Base-by-base conservation (phyloP, 2,888 invertebrate genomes). In the Drepanosiphum platanoidis region DNA sequence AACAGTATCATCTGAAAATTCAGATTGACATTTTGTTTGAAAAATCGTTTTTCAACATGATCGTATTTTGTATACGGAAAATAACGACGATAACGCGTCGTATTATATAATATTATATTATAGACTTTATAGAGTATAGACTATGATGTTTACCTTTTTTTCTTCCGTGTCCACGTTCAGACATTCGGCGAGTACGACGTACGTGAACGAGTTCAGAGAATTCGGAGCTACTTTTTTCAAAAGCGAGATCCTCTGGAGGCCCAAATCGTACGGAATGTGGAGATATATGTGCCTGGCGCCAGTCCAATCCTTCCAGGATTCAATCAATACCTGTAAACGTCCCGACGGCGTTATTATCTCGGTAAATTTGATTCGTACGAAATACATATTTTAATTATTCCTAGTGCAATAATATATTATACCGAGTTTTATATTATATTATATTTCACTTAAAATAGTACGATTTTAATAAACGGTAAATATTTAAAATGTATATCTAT, bases 291-390 rank as follows among this genome's bases (percentile, higher is more conserved):
- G 89, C 2, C 90, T 88, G 8, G 90, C 90, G 27, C 90, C 90
- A 9, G 90, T 90, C 90, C 90, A 90, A 86, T 91, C 91, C 87
- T 90, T 90, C 91, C 91, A 91, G 7, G 90, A 89, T 83, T 89
- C 89, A 30, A 90, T 89, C 88, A 90, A 88, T 15, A 89, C 89
- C 89, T 89, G 86, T 70, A 86, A 86, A 66, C 27, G 15, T 32
- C 9, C 22, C 52, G 22, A 52, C 1, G 7, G 8, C 2, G 22
- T 52, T 52, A 52, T 52, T 15, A 46, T 15, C 46, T n/a, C n/a
- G n/a, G n/a, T n/a, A 11, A 46, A 46, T 46, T 15, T 1, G 8
- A 11, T 46, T 46, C 11, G 46, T 46, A 46, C 13, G 3, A 46
- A 0, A 1, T 15, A 46, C 13, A 15, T 46, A 2, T 39, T 4